Evolutionary conservation across 1,140 invertebrate species (phyloP), one percentile per base, ranked within the genome.

Genomic region (Conus ventricosus): DNA sequence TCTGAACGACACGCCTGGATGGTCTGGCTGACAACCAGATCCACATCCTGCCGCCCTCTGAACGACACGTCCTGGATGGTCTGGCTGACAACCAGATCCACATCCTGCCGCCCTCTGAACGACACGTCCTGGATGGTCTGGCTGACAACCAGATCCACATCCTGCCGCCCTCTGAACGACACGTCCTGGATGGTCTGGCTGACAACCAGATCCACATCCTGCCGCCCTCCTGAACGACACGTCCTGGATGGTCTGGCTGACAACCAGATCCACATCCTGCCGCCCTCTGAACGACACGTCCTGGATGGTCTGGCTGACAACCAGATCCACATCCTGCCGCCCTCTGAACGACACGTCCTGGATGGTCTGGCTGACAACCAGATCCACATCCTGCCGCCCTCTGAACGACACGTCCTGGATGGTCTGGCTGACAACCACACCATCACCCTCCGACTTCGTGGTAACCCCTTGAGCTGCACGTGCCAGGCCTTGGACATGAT

Each of bases 401-500:
- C 57, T 8, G 57, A 60, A 8, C 8, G 8, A 60, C 57, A 60
- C 8, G 15, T 15, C 4, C 57, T 60, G 57, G 57, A 60, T 15
- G 8, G 57, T 15, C 57, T 60, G 57, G 57, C 81, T 53, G 20
- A 51, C 17, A 51, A 55, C 53, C 81, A 83, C 81, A 55, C 81
- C 27, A 8, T 83, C 20, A 20, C 25, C 20, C 51, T 83, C n/a
- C 81, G 81, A 15, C 81, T 83, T 11, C 81, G 81, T 51, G 51
- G 51, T 23, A 83, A 83, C 53, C 81, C 81, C 25, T 23, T 83
- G 39, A 27, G 17, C 39, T 83, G 81, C 81, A 55, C 81, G 81
- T 83, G 81, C 81, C 51, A n/a, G 17, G 53, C 17, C 25, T 53
- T 83, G 81, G 81, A 83, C 53, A 27, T 83, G 17, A 39, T 83